These are phyloP conservation scores for Urosaurus nigricauda DNA, from an alignment of 2,797 vertebrate species.

Conservation along the genomic window DNA sequence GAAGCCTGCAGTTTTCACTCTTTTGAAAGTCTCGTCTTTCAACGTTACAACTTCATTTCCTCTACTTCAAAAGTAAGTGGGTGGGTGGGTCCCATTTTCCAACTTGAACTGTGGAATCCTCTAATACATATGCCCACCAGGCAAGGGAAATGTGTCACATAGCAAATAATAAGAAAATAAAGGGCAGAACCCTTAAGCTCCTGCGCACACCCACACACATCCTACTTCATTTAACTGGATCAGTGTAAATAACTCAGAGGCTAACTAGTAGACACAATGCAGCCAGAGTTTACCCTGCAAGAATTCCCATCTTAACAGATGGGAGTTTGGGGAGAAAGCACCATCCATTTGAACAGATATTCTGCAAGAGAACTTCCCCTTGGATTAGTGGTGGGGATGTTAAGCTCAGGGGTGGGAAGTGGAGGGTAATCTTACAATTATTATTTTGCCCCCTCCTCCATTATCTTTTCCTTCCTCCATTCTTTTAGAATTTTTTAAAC, in stretches of 20 bases:
- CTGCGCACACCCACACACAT: no score
- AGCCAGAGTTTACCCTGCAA: background rate
- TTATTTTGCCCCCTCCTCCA: background rate
- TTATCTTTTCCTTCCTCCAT: background rate
- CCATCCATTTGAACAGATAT: background rate
- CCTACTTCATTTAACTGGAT: background rate
- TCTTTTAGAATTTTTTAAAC: background rate
- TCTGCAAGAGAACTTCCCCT: background rate
- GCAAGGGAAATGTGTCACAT: background rate
- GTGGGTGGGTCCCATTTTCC: background rate
- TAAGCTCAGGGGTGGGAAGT: no score
- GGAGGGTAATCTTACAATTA: background rate
- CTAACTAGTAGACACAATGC: background rate
- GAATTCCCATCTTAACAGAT: background rate
- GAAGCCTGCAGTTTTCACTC: background rate
- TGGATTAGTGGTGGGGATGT: background rate
- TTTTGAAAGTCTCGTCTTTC: background rate
- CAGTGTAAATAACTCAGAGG: background rate
- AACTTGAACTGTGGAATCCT: background rate
- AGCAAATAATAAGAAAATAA: background rate
- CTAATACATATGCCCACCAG: background rate
- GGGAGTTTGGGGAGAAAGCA: no score
- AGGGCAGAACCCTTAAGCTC: background rate
- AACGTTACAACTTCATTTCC: background rate
- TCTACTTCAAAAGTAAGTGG: background rate